These are phyloP conservation scores for Catamblyrhynchus diadema DNA, from an alignment of 2,797 vertebrate species.

Conservation along the genomic window DNA sequence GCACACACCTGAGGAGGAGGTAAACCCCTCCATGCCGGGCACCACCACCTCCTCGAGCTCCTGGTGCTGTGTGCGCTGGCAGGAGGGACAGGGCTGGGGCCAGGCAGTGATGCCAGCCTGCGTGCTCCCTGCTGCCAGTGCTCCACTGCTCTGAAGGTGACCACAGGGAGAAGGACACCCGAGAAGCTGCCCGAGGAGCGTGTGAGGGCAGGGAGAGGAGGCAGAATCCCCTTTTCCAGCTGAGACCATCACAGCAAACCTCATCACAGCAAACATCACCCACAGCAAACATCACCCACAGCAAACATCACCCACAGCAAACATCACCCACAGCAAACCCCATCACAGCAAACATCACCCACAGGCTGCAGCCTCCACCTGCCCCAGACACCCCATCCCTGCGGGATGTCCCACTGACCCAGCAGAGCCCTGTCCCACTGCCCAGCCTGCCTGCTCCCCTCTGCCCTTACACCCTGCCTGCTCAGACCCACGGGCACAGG, in stretches of 20 bases:
- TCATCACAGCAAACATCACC: neutral
- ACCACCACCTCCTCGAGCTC: accelerated
- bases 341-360: neutral
- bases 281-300: no score
- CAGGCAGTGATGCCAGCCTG: accelerated
- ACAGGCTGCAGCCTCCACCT: accelerated
- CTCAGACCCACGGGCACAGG: neutral
- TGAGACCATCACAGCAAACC: neutral
- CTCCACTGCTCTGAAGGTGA: neutral
- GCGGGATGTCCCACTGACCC: neutral
- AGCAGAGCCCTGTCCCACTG: accelerated
- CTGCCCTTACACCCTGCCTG: accelerated
- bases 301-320: neutral
- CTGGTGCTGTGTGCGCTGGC: neutral
- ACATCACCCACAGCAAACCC: no score
- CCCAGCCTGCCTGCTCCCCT: no score
- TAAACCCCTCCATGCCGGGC: accelerated
- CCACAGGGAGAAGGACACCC: accelerated
- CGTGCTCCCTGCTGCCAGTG: accelerated
- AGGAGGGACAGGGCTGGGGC: neutral
- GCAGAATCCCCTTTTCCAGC: neutral
- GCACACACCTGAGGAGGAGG: accelerated
- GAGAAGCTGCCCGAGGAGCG: neutral
- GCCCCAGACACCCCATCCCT: neutral
- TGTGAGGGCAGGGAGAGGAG: accelerated